Evolutionary conservation across 2,888 invertebrate genomes (phyloP).

Genomic region (Atethmia centrago): DNA sequence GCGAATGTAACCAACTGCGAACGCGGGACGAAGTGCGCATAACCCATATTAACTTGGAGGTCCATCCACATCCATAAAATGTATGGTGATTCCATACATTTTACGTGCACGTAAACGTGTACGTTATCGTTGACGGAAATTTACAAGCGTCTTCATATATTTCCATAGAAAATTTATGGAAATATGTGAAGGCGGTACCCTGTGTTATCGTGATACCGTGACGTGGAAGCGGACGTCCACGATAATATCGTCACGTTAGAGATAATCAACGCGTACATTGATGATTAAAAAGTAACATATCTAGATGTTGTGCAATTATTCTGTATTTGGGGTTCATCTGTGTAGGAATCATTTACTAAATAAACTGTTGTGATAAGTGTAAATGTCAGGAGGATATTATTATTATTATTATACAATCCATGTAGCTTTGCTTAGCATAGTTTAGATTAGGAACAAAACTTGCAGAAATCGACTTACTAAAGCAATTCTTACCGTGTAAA

Average conservation of each 20-base stretch:
- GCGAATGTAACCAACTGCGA: too few relatives aligned
- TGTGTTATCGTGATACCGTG: not conserved
- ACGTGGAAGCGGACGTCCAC: not conserved
- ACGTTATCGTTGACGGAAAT: not conserved
- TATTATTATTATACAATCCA: not conserved
- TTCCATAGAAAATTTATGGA: not conserved
- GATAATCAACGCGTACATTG: not conserved
- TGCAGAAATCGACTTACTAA: not conserved
- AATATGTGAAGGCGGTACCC: not conserved
- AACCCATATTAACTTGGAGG: too few relatives aligned
- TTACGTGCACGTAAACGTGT: not conserved
- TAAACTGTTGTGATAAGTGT: slow-evolving; percentile 24
- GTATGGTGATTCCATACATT: not conserved
- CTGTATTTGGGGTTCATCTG: slow-evolving; percentile 27
- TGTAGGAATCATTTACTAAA: not conserved
- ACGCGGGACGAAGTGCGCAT: too few relatives aligned
- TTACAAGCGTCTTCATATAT: not conserved
- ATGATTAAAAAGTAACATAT: slow-evolving; percentile 46
- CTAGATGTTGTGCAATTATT: slow-evolving; percentile 44
- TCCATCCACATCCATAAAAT: not conserved
- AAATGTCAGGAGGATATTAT: slow-evolving; percentile 3
- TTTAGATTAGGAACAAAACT: not conserved
- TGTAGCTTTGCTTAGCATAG: not conserved
- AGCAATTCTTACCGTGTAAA: too few relatives aligned
- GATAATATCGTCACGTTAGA: not conserved